These are phyloP conservation scores for Sphinx pinastri DNA, from an alignment of 2,888 invertebrate species.

Conservation along the genomic window DNA sequence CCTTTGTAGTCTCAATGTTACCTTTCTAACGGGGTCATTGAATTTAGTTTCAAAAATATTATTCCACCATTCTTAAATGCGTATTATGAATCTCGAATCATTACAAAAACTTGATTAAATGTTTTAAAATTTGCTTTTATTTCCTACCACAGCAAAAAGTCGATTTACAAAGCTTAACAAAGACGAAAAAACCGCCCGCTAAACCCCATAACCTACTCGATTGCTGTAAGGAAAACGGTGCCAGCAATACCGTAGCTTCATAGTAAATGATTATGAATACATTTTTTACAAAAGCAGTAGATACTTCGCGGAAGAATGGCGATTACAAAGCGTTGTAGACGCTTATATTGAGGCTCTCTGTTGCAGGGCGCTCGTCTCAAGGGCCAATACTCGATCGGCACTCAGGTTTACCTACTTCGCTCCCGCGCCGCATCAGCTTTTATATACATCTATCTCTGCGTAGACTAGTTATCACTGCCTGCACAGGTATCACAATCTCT, in stretches of 20 bases:
- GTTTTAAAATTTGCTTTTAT: background rate
- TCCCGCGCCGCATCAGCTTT: slow-evolving; percentile 43
- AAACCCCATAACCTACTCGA: background rate
- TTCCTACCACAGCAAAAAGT: background rate
- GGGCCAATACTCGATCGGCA: slow-evolving; percentile 69
- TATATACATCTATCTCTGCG: slow-evolving; percentile 19
- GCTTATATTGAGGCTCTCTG: slow-evolving; percentile 51
- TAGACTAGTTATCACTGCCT: background rate
- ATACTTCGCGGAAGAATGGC: slow-evolving; percentile 38
- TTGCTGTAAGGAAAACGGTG: background rate
- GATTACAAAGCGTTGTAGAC: slow-evolving; percentile 46
- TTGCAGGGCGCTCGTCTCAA: slow-evolving; percentile 70
- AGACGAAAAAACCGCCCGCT: background rate
- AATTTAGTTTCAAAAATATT: background rate
- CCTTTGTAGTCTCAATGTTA: slow-evolving; percentile 1
- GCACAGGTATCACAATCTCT: background rate
- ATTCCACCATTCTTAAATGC: no score
- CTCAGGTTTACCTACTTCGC: slow-evolving; percentile 54
- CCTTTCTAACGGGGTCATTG: background rate
- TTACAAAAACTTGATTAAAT: background rate
- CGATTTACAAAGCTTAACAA: background rate
- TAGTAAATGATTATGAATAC: slow-evolving; percentile 36
- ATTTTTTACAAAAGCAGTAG: slow-evolving; percentile 48
- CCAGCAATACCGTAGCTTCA: slow-evolving; percentile 3
- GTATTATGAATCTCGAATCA: no score